phyloP scores from a whole-genome alignment of 2,113 vertebrate genomes.

The Dasyprocta punctata region DNA sequence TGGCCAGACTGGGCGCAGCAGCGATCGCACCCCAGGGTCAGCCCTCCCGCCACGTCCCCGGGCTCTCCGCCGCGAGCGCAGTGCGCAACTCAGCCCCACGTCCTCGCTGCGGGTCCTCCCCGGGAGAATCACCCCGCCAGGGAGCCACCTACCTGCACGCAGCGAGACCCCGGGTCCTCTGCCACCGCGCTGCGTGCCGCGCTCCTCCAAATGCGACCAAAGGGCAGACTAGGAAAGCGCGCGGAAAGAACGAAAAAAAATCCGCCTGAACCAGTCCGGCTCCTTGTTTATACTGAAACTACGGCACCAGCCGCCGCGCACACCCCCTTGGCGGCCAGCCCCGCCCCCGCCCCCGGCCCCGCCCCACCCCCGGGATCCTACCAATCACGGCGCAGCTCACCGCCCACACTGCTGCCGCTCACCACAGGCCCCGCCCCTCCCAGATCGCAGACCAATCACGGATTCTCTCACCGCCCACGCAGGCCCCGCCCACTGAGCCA shows the following conservation, averaged over 20 bases:
- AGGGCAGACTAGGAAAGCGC: background rate
- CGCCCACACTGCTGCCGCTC: slow-evolving; percentile 5
- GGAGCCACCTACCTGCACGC: slow-evolving; percentile 59
- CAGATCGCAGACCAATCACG: background rate
- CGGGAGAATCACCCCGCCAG: background rate
- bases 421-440: background rate
- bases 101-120: background rate
- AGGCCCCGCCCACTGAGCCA: background rate
- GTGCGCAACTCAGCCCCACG: background rate
- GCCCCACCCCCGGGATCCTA: background rate
- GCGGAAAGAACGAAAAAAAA: slow-evolving; percentile 11
- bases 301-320: background rate
- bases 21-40: background rate
- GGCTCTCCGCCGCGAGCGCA: background rate
- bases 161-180: background rate
- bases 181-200: background rate
- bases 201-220: background rate
- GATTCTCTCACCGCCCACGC: background rate
- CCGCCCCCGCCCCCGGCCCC: background rate
- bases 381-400: slow-evolving; percentile 44
- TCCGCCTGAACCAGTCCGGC: background rate
- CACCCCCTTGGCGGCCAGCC: background rate
- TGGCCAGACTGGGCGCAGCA: accelerated
- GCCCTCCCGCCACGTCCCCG: background rate
- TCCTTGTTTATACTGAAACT: slow-evolving; percentile 78